Evolutionary conservation across 2,113 vertebrate genomes (phyloP).

Genomic region (Polypterus bichir): DNA sequence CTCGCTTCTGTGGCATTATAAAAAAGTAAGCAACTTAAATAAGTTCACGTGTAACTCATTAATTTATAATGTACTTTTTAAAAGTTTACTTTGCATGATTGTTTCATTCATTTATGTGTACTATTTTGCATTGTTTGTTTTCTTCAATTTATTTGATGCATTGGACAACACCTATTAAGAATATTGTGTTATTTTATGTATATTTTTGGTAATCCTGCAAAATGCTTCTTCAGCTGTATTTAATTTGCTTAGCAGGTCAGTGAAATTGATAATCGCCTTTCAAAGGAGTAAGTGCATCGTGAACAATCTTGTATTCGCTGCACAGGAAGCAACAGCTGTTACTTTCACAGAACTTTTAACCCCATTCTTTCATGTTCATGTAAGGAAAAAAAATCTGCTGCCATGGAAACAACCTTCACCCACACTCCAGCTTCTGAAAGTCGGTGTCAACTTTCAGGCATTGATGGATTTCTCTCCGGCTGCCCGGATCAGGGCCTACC

Average conservation of each 20-base stretch:
- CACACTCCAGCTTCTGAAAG: slow-evolving; percentile 28
- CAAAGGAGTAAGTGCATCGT: slow-evolving; percentile 38
- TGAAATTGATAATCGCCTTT: slow-evolving; percentile 24
- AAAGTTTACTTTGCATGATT: too few species aligned
- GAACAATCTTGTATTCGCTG: slow-evolving; percentile 40
- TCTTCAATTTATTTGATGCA: too few species aligned
- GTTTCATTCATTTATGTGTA: too few species aligned
- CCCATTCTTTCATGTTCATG: slow-evolving; percentile 53
- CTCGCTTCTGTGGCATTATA: too few species aligned
- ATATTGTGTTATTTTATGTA: too few species aligned
- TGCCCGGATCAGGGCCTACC: slow-evolving; percentile 37
- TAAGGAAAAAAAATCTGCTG: slow-evolving; percentile 44
- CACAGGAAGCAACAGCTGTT: slow-evolving; percentile 75
- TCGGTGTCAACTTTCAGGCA: slow-evolving; percentile 64
- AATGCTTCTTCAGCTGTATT: slow-evolving; percentile 11
- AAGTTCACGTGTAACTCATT: too few species aligned
- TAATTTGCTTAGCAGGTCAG: slow-evolving; percentile 26
- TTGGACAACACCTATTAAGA: too few species aligned
- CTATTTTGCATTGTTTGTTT: too few species aligned
- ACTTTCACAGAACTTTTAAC: slow-evolving; percentile 80
- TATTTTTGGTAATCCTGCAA: too few species aligned
- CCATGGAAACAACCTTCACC: slow-evolving; percentile 52
- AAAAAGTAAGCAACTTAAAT: too few species aligned
- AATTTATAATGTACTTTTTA: too few species aligned
- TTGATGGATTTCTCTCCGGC: slow-evolving; percentile 38